These are phyloP conservation scores for Philereme vetulata DNA, from an alignment of 2,888 invertebrate genomes.

Conservation along the genomic window DNA sequence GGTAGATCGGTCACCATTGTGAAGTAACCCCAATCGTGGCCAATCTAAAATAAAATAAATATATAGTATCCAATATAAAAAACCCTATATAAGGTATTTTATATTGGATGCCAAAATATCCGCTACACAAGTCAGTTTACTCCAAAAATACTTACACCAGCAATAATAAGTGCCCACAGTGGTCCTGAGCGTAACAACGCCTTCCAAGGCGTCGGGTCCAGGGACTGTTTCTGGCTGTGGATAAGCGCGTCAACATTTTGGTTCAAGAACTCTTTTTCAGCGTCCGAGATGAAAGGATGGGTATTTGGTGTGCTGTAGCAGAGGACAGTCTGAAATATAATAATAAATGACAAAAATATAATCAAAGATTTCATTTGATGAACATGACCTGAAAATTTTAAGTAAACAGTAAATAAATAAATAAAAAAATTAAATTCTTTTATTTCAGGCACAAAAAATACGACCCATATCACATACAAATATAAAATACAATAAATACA, in stretches of 20 bases:
- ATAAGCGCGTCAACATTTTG: conserved; percentile 83
- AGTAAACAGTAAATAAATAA: too few species aligned
- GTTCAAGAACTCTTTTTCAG: conserved; percentile 78
- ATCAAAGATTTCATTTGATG: too few species aligned
- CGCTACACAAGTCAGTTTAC: too few species aligned
- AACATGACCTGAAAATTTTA: too few species aligned
- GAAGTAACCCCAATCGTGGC: conserved; percentile 89
- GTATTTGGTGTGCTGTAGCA: conserved; percentile 80
- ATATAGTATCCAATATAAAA: too few species aligned
- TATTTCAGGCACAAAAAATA: too few species aligned
- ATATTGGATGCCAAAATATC: too few species aligned
- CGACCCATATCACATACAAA: too few species aligned
- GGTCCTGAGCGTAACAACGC: conserved; percentile 86
- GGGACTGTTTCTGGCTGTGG: conserved; percentile 62
- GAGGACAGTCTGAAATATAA: conserved; percentile 66
- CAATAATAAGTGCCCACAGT: conserved; percentile 88
- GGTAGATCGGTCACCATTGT: conserved; percentile 89
- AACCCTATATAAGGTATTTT: too few species aligned
- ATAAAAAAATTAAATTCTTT: too few species aligned
- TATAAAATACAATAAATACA: too few species aligned
- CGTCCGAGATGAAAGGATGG: conserved; percentile 81
- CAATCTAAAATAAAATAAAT: conserved; percentile 68
- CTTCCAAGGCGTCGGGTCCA: conserved; percentile 88
- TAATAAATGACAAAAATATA: too few species aligned
- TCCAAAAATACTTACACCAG: conserved; percentile 78